Evolutionary conservation across 2,113 vertebrate genomes (phyloP).

Genomic region (human): DNA sequence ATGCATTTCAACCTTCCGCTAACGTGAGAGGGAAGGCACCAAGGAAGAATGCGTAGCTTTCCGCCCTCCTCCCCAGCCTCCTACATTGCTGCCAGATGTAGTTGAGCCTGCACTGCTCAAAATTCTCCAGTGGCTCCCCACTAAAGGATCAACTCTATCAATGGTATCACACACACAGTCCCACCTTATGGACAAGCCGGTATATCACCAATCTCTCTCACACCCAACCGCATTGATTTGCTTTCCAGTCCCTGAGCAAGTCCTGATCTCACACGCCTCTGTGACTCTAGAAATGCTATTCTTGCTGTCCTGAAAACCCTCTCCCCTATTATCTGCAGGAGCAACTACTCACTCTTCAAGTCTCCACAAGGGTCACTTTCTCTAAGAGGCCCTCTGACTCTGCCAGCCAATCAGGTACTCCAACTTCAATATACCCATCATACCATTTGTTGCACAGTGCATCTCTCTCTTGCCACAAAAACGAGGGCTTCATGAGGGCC

Average conservation of each 20-base stretch:
- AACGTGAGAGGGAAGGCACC: neutral
- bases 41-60: neutral
- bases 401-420: neutral
- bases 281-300: neutral
- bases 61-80: neutral
- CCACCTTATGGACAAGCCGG: neutral
- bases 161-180: neutral
- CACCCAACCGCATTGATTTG: neutral
- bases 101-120: neutral
- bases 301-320: neutral
- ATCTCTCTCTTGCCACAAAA: neutral
- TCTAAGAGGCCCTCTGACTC: neutral
- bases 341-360: neutral
- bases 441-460: neutral
- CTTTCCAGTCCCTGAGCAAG: neutral
- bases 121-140: neutral
- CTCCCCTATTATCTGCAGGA: neutral
- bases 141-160: neutral
- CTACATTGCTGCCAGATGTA: neutral
- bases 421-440: neutral
- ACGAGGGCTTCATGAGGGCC: rapidly evolving
- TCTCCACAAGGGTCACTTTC: neutral
- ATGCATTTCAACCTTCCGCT: neutral
- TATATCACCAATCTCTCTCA: neutral
- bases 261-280: neutral